Evolutionary conservation across 1,140 invertebrate genomes (phyloP).

Genomic region (Cydia splendana): DNA sequence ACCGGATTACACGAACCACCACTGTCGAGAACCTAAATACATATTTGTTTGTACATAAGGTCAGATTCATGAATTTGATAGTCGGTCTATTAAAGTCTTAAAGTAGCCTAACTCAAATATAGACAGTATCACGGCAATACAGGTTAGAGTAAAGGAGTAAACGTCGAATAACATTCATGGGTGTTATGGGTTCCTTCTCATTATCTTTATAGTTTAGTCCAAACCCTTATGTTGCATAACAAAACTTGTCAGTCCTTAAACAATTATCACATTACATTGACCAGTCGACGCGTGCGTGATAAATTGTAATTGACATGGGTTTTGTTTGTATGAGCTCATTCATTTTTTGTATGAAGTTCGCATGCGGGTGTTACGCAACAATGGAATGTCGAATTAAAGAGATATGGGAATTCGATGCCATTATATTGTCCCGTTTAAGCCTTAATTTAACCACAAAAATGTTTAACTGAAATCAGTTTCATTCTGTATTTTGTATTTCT

Average conservation of each 20-base stretch:
- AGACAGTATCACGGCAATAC: not conserved
- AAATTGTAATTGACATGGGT: slow-evolving; percentile 9
- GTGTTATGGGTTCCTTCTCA: not conserved
- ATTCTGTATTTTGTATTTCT: not conserved
- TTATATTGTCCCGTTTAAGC: slow-evolving; percentile 6
- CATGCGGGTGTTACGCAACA: slow-evolving; percentile 28
- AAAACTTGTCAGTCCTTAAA: slow-evolving; percentile 15
- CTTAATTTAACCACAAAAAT: not conserved
- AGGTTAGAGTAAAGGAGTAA: not conserved
- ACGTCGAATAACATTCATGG: not conserved
- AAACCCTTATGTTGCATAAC: slow-evolving; percentile 22
- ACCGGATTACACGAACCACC: too few species aligned
- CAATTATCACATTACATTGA: slow-evolving; percentile 26
- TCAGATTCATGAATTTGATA: slow-evolving; percentile 4
- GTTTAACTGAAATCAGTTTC: not conserved
- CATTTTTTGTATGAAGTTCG: slow-evolving; percentile 29
- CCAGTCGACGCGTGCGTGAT: slow-evolving; percentile 20
- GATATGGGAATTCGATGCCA: slow-evolving; percentile 19
- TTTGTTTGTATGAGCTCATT: slow-evolving; percentile 29
- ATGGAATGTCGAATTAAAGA: slow-evolving; percentile 11
- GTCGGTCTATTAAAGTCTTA: not conserved
- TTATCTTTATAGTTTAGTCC: not conserved
- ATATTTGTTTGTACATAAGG: not conserved
- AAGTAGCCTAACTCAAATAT: not conserved
- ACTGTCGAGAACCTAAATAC: too few species aligned